phyloP scores from a whole-genome alignment of 1,140 invertebrate species.

The Psilanteris sp. region DNA sequence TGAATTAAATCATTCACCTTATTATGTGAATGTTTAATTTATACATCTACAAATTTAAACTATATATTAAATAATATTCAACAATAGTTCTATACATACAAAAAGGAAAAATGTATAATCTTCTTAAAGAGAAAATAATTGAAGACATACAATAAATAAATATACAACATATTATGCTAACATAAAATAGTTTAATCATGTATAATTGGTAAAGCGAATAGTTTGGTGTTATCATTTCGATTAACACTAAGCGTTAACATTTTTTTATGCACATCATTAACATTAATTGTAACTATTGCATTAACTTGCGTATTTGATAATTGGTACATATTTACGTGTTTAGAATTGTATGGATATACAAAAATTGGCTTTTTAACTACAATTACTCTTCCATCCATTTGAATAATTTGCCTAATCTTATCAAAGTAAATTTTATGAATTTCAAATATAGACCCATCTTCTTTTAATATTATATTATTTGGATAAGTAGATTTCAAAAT shows the following conservation, averaged over 20 bases:
- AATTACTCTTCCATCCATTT: neutral
- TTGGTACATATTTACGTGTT: neutral
- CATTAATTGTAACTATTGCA: neutral
- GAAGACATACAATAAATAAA: too few relatives aligned
- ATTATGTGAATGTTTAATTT: too few relatives aligned
- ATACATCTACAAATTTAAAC: too few relatives aligned
- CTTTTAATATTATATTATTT: too few relatives aligned
- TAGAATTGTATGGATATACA: neutral
- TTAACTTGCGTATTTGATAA: neutral
- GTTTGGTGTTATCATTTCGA: neutral
- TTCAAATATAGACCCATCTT: too few relatives aligned
- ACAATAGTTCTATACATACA: too few relatives aligned
- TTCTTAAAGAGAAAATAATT: too few relatives aligned
- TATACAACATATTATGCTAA: too few relatives aligned
- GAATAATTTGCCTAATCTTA: neutral
- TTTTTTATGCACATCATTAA: neutral
- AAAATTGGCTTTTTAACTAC: neutral
- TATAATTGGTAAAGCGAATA: neutral
- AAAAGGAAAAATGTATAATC: too few relatives aligned
- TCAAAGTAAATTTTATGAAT: neutral
- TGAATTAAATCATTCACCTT: too few relatives aligned
- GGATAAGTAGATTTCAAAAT: too few relatives aligned
- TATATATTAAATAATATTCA: too few relatives aligned
- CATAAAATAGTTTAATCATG: neutral
- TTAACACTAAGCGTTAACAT: neutral